These are phyloP conservation scores for Ephialtes manifestator DNA, from an alignment of 2,888 invertebrate genomes.

Conservation along the genomic window DNA sequence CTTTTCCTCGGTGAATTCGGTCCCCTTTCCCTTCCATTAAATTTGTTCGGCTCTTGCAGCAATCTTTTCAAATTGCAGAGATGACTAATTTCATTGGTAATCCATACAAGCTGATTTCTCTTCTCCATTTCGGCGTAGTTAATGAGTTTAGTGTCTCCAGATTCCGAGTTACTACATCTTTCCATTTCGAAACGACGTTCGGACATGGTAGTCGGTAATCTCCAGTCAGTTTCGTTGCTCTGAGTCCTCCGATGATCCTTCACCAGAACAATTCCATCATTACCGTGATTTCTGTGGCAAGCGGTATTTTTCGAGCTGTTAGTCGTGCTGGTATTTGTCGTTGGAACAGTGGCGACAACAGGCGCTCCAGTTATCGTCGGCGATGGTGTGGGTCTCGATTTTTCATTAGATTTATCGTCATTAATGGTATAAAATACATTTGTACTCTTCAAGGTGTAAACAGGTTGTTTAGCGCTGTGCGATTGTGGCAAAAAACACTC, in stretches of 20 bases:
- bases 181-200: slow-evolving; percentile 85
- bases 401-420: slow-evolving; percentile 44
- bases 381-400: slow-evolving; percentile 5
- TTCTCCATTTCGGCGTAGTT: slow-evolving; percentile 87
- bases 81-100: slow-evolving; percentile 88
- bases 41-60: slow-evolving; percentile 81
- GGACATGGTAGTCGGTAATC: slow-evolving; percentile 86
- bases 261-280: slow-evolving; percentile 51
- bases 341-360: background rate
- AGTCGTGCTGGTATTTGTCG: slow-evolving; percentile 29
- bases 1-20: slow-evolving; percentile 76
- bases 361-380: background rate
- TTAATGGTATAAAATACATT: slow-evolving; percentile 55
- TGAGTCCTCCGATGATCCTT: slow-evolving; percentile 51
- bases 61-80: slow-evolving; percentile 87
- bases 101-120: slow-evolving; percentile 88
- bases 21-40: slow-evolving; percentile 71
- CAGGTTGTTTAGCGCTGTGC: slow-evolving; percentile 65
- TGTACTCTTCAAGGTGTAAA: slow-evolving; percentile 68
- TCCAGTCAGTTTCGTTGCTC: slow-evolving; percentile 85
- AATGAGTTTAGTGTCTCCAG: slow-evolving; percentile 80
- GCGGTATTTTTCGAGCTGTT: slow-evolving; percentile 35
- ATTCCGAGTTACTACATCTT: slow-evolving; percentile 77
- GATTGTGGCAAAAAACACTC: slow-evolving; percentile 83
- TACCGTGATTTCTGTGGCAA: slow-evolving; percentile 28